phyloP scores from a whole-genome alignment of 2,113 vertebrate genomes.

The Rana temporaria region DNA sequence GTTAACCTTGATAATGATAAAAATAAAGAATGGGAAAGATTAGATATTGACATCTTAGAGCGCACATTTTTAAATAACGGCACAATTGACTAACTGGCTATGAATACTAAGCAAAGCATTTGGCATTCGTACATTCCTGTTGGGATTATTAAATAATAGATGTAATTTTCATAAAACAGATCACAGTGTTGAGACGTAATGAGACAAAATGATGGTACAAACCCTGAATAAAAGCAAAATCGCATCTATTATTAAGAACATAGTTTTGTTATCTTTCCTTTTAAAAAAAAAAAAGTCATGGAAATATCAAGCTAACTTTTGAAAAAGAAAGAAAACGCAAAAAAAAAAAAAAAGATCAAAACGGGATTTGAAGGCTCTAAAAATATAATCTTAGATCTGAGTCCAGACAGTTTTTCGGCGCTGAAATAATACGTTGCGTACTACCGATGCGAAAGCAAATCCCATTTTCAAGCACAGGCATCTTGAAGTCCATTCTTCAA shows the following conservation, averaged over 20 bases:
- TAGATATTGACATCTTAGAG: conserved; percentile 8
- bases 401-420: not conserved
- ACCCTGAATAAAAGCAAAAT: conserved; percentile 56
- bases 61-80: conserved; percentile 4
- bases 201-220: conserved; percentile 58
- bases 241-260: conserved; percentile 55
- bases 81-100: not conserved
- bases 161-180: conserved; percentile 59
- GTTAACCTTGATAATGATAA: conserved; percentile 30
- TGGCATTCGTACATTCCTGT: conserved; percentile 59
- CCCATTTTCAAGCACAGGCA: too few species aligned
- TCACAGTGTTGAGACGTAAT: conserved; percentile 61
- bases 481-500: too few species aligned
- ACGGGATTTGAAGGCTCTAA: not conserved
- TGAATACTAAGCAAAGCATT: conserved; percentile 40
- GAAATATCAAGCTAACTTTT: conserved; percentile 15
- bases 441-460: too few species aligned
- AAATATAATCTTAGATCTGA: not conserved
- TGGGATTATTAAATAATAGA: conserved; percentile 66
- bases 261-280: conserved; percentile 52
- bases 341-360: conserved; percentile 15
- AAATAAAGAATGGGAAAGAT: not conserved
- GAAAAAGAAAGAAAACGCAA: not conserved
- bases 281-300: conserved; percentile 23
- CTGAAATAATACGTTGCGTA: too few species aligned